Evolutionary conservation across 2,797 vertebrate species (phyloP).

Genomic region (Lutjanus campechanus): DNA sequence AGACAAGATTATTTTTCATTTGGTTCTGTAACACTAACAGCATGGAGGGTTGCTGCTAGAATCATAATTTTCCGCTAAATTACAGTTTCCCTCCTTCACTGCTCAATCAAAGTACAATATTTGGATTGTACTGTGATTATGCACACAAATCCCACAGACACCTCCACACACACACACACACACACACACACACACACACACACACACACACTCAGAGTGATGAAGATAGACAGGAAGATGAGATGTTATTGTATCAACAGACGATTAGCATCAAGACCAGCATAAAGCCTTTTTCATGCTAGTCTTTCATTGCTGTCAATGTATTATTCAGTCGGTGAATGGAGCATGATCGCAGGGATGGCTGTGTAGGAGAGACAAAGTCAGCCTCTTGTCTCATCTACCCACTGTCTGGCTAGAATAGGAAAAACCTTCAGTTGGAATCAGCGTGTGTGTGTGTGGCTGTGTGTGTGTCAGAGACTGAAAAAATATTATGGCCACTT

Average conservation of each 20-base stretch:
- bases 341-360: conserved; percentile 53
- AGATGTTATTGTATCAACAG: conserved; percentile 80
- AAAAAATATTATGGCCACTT: conserved; percentile 28
- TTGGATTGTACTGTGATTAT: conserved; percentile 75
- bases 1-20: conserved; percentile 56
- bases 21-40: conserved; percentile 57
- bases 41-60: conserved; percentile 53
- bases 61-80: conserved; percentile 77
- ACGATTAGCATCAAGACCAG: conserved; percentile 74
- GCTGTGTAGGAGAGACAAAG: conserved; percentile 51
- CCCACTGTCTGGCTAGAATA: conserved; percentile 26
- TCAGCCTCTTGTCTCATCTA: conserved; percentile 58
- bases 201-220: conserved; percentile 56
- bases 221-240: conserved; percentile 80
- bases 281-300: conserved; percentile 73
- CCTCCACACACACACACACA: conserved; percentile 51
- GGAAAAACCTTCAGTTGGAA: conserved; percentile 41
- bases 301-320: conserved; percentile 67
- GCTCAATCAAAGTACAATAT: conserved; percentile 79
- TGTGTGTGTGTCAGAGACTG: not conserved
- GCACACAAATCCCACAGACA: conserved; percentile 56
- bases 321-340: conserved; percentile 68
- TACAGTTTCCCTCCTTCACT: conserved; percentile 71
- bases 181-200: conserved; percentile 55
- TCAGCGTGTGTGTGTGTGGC: not conserved